Evolutionary conservation across 2,113 vertebrate species (phyloP), one percentile per base, ranked within the genome.

Genomic region (Dasyurus viverrinus): DNA sequence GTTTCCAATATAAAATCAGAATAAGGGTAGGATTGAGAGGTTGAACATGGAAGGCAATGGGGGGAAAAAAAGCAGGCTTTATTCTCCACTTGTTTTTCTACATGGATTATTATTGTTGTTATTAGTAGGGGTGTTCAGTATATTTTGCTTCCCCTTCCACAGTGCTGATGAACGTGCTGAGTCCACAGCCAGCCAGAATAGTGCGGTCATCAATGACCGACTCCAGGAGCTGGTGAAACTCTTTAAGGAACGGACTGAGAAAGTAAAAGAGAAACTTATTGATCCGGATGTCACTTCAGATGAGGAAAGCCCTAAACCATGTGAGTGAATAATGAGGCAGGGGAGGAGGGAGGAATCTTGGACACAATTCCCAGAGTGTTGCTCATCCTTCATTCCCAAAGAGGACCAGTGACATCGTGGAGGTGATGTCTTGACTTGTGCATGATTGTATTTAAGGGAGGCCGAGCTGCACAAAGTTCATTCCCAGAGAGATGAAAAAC

Each of bases 231-330:
- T 99, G 60, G 99, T 99, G 91, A 98, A 96, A 96, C 98, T 99
- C 23, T 99, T 99, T 96, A 99, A 98, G 90, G 99, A 99, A 84
- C 98, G 99, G 42, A 99, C 99, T 0, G 99, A 99, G 93, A 98
- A 98, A 22, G 99, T 99, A 54, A 99, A 98, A 96, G 99, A 99
- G 46, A 99, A 99, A 42, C 98, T 99, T 94, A 95, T 98, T 0
- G 99, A 99, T 96, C 99, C 99, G 0, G 99, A 99, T 0, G 50
- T 97, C 48, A 99, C 99, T 46, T 99, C 99, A 0, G 99, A 99
- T 0, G 99, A 99, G 0, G 99, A 99, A 0, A 99, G 98, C 97
- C 99, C 99, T 0, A 2, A 96, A 11, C 96, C 99, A 54, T 99
- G 99, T 99, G 98, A 99, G 99, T 98, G 27, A 0, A 3, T 46